Evolutionary conservation across 1,140 invertebrate species (phyloP), one percentile per base, ranked within the genome.

Genomic region (Lepidurus apus): DNA sequence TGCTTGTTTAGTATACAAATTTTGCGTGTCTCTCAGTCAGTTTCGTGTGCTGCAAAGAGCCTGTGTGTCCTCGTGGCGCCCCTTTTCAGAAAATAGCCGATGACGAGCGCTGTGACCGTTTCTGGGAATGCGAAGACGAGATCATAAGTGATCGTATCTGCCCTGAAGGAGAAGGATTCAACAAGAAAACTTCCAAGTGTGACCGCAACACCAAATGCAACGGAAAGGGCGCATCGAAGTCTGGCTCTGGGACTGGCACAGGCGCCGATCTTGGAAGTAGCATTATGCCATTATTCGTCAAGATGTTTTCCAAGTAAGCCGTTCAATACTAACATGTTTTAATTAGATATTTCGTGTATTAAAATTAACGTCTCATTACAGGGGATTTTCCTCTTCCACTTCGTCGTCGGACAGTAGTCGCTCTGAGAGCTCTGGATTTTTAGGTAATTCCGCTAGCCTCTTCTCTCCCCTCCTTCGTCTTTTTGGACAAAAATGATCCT

Each of bases 11-110:
- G 17, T 65, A 7, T 65, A 21, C 6, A 13, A n/a, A n/a, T 65
- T 65, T 9, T 7, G 2, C 17, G 0, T 65, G 7, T 65, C 4
- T 65, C 21, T 65, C 53, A 65, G 53, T 65, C 13, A 21, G 53
- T 21, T 65, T 65, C 84, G n/a, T 78, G 10, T 43, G 13, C 42
- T 11, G 47, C 53, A 80, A 80, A 74, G 79, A 80, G 26, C 79
- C 79, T 1, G 79, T 74, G 24, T 80, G 79, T 74, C 73, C 76
- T 2, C 73, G 77, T 43, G 79, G 77, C 11, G 47, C 77, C 7
- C 53, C 76, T n/a, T 73, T 74, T n/a, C 21, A 45, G 21, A 34
- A 74, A 24, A 76, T 80, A 17, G 79, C 76, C 13, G 79, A 80
- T 45, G 76, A 76, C 47, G 79, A 77, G 10, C 75, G 76, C 7